phyloP scores from a whole-genome alignment of 2,888 invertebrate species.

The Dione juno region DNA sequence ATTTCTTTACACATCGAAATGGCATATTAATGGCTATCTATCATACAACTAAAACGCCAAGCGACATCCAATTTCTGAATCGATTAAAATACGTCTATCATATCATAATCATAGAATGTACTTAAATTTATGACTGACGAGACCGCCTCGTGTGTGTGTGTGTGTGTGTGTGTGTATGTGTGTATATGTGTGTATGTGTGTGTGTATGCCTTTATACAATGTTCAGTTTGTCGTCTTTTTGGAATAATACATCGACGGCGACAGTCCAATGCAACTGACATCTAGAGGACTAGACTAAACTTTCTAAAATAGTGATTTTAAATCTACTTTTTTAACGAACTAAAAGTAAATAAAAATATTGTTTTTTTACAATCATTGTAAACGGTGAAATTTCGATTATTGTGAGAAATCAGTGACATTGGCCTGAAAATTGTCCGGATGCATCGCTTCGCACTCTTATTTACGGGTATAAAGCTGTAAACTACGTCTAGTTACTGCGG shows the following conservation, averaged over 20 bases:
- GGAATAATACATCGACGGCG: slow-evolving; percentile 28
- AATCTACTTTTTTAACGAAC: slow-evolving; percentile 25
- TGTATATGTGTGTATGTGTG: neutral
- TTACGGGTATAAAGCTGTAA: neutral
- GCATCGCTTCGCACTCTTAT: slow-evolving; percentile 3
- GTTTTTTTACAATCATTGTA: slow-evolving; percentile 14
- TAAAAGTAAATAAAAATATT: slow-evolving; percentile 26
- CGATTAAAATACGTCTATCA: slow-evolving; percentile 14
- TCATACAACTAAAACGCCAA: slow-evolving; percentile 32
- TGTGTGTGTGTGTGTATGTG: neutral
- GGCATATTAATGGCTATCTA: slow-evolving; percentile 32
- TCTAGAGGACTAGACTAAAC: slow-evolving; percentile 19
- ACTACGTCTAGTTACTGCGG: neutral
- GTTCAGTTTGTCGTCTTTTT: slow-evolving; percentile 33
- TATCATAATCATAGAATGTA: slow-evolving; percentile 19
- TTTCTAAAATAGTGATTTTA: slow-evolving; percentile 12
- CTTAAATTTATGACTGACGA: slow-evolving; percentile 38
- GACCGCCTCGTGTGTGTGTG: slow-evolving; percentile 17
- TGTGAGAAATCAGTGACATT: slow-evolving; percentile 27
- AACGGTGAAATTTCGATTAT: slow-evolving; percentile 9
- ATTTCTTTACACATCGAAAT: slow-evolving; percentile 27
- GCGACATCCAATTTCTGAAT: slow-evolving; percentile 15
- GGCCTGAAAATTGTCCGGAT: slow-evolving; percentile 15
- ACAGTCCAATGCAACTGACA: slow-evolving; percentile 33
- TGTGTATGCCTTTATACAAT: slow-evolving; percentile 22